Percentiles rank a stretch among this genome's conserved stretches.
phyloP scores from a whole-genome alignment of 2,113 vertebrate genomes.

The Jaculus jaculus region DNA sequence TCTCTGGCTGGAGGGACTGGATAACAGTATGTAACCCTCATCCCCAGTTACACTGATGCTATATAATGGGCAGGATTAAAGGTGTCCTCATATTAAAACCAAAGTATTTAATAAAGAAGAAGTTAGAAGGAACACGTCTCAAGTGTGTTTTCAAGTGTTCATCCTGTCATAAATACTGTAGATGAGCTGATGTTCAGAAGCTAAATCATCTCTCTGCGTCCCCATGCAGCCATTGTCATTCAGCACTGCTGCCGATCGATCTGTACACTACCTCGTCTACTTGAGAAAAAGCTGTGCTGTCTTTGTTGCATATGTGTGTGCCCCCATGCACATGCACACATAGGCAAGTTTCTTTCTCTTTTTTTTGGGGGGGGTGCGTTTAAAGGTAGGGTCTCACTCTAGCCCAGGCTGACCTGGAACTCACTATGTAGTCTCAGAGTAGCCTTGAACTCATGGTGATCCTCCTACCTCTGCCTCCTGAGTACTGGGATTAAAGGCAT shows the following conservation, averaged over 20 bases:
- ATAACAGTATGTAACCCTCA: no score
- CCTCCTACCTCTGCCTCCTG: no score
- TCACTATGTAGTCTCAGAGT: no score
- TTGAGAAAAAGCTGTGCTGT: background rate
- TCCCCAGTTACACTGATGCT: no score
- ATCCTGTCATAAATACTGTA: background rate
- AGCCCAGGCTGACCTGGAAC: no score
- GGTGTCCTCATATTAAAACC: background rate
- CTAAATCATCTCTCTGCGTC: background rate
- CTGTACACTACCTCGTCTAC: slow-evolving; percentile 1
- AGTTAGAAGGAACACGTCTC: background rate
- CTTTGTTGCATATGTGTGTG: background rate
- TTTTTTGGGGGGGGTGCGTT: no score
- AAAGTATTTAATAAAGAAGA: background rate
- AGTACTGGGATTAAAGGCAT: no score
- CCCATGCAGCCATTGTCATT: background rate
- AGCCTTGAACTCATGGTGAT: no score
- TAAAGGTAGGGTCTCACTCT: no score
- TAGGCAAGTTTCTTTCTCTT: no score
- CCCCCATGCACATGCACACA: no score
- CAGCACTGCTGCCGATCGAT: background rate
- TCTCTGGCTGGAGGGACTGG: no score
- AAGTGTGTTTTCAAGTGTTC: background rate
- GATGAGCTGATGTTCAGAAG: background rate
- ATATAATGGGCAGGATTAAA: background rate